These are phyloP conservation scores for Notothenia rossii DNA, from an alignment of 2,113 vertebrate genomes.

Conservation along the genomic window DNA sequence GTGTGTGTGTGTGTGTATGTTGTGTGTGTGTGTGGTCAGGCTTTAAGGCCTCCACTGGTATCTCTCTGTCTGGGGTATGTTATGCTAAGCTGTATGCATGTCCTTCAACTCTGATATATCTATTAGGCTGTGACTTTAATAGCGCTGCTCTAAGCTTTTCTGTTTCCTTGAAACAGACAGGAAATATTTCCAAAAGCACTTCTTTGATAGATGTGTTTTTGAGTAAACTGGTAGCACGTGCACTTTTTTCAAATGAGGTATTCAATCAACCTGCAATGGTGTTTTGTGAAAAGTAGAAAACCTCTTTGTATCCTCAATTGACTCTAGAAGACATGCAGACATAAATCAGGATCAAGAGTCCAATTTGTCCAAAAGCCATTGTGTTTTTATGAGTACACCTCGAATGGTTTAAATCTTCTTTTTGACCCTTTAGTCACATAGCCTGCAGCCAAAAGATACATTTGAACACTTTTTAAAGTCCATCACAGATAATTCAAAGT, in stretches of 20 bases:
- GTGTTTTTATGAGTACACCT: constrained; percentile 6
- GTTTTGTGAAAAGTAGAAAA: not conserved
- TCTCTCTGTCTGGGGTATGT: constrained; percentile 52
- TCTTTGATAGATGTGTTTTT: constrained; percentile 10
- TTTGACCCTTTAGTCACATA: constrained; percentile 17
- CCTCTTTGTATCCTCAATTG: not conserved
- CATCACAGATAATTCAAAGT: constrained; percentile 15
- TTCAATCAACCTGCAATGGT: not conserved
- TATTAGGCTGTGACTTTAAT: constrained; percentile 32
- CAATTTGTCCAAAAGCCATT: constrained; percentile 27
- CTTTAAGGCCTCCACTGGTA: not conserved
- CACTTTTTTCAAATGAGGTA: constrained; percentile 18
- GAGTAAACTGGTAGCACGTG: not conserved
- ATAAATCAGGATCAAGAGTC: constrained; percentile 21
- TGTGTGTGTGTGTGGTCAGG: constrained; percentile 6
- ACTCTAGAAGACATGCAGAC: not conserved
- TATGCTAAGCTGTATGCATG: constrained; percentile 52
- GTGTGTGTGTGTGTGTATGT: not conserved
- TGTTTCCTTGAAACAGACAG: not conserved
- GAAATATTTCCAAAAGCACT: not conserved
- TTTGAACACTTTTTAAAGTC: constrained; percentile 15
- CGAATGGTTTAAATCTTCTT: constrained; percentile 22
- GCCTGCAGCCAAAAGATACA: constrained; percentile 22
- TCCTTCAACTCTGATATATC: constrained; percentile 43
- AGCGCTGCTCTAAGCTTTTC: constrained; percentile 15